Base-by-base conservation (phyloP, 2,113 vertebrate species). In the Ammodytes dubius region DNA sequence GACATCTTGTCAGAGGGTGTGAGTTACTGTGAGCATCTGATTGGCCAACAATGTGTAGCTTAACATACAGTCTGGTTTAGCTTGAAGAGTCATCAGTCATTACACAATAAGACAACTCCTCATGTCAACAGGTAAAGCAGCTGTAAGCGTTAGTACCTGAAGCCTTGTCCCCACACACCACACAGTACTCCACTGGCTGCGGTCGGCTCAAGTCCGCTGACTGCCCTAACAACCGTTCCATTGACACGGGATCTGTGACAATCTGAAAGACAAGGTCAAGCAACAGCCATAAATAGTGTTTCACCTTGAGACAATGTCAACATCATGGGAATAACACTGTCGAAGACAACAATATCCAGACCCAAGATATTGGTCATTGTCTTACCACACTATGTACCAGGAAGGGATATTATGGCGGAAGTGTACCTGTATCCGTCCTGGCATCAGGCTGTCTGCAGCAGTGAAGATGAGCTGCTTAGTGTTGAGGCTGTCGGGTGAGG, bases 141-240 rank as follows among this genome's bases (percentile, higher is more conserved):
- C 1, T 49, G 46, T 45, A 42, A 59, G 70, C 35, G 54, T 58
- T 19, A 71, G 15, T 95, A 99, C 98, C 98, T 92, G 98, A 99
- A 79, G 98, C 98, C 95, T 99, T 99, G 94, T 99, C 98, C 2
- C 98, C 98, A 87, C 98, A 99, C 84, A 99, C 98, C 58, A 99
- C 95, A 50, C 98, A 99, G 90, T 98, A 99, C 80, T 99, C 98
- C 77, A 99, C 95, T 60, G 97, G 97, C 90, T 99, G 98, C 3
- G 97, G 92, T 70, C 98, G 94, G 87, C 95, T 97, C 73, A 96
- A 86, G 57, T 99, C 98, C 13, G 90, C 94, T 2, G 97, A 90
- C 93, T 99, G 98, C 84, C 96, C 96, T 85, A 99, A 93, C 78
- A 99, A 94, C 68, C 96, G 96, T 82, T 99, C 98, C 93, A 99